A percentile compares a stretch with the other conserved stretches of the same genome.
Conservation (phyloP, 1,140 invertebrate species). For the Rhopalosiphum padi region DNA sequence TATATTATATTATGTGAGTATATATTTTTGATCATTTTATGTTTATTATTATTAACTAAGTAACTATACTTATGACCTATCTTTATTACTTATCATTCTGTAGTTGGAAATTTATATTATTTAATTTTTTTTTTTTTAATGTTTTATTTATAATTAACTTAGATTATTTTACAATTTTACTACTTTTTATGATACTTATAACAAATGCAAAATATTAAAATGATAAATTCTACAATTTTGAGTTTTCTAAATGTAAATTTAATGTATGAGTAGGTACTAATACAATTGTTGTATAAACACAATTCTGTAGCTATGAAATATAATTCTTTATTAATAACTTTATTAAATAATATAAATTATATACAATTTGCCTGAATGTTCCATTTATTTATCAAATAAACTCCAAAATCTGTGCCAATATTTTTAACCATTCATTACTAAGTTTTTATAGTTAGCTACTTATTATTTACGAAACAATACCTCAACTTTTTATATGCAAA, state of each 20-base stretch:
- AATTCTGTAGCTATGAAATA: background rate
- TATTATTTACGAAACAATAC: background rate
- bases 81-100: background rate
- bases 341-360: background rate
- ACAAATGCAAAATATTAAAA: too few species aligned
- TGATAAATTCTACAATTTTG: background rate
- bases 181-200: too few species aligned
- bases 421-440: background rate
- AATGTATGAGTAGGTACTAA: too few species aligned
- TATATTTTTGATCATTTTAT: too few species aligned
- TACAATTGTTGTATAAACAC: background rate
- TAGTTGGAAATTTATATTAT: background rate
- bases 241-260: background rate
- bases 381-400: background rate
- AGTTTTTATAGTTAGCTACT: background rate
- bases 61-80: too few species aligned
- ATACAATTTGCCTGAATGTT: background rate
- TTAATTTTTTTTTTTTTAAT: background rate
- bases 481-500: background rate
- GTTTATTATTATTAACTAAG: too few species aligned
- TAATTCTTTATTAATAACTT: background rate
- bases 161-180: background rate
- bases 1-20: too few species aligned
- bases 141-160: background rate
- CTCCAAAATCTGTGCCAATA: background rate